A percentile compares a stretch with the other conserved stretches of the same genome.
These are phyloP conservation scores for Picus viridis DNA, from an alignment of 2,797 vertebrate species.

Conservation along the genomic window DNA sequence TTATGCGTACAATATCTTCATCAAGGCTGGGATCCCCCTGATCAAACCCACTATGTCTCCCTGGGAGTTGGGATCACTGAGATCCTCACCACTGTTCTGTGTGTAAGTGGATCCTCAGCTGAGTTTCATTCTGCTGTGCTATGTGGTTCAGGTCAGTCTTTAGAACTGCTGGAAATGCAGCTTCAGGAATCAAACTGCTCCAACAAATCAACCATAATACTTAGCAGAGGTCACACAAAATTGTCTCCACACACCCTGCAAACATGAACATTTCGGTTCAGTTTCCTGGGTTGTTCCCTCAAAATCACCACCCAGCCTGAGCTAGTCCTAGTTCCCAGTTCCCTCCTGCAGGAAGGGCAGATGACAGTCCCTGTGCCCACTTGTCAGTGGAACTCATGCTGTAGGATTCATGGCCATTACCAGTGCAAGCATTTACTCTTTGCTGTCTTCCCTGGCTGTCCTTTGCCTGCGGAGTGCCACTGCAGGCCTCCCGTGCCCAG, in stretches of 20 bases:
- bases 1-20: constrained; percentile 84
- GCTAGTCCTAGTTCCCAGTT: neutral
- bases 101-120: constrained; percentile 78
- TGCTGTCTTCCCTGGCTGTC: neutral
- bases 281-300: neutral
- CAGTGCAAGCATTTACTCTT: neutral
- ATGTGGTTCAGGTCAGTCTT: neutral
- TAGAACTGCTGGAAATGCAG: neutral
- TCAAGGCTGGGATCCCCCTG: constrained; percentile 79
- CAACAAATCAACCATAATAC: neutral
- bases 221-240: neutral
- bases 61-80: constrained; percentile 83
- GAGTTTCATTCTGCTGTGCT: neutral
- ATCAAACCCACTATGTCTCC: constrained; percentile 75
- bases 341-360: neutral
- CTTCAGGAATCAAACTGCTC: neutral
- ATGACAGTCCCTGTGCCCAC: neutral
- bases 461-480: neutral
- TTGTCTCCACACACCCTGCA: neutral
- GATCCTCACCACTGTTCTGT: constrained; percentile 71
- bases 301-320: neutral
- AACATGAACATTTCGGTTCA: neutral
- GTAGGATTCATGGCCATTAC: neutral
- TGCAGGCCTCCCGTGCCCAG: neutral
- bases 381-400: neutral